Evolutionary conservation across 2,113 vertebrate genomes (phyloP), one percentile per base, ranked within the genome.

Genomic region (Pogonocichla stellata): DNA sequence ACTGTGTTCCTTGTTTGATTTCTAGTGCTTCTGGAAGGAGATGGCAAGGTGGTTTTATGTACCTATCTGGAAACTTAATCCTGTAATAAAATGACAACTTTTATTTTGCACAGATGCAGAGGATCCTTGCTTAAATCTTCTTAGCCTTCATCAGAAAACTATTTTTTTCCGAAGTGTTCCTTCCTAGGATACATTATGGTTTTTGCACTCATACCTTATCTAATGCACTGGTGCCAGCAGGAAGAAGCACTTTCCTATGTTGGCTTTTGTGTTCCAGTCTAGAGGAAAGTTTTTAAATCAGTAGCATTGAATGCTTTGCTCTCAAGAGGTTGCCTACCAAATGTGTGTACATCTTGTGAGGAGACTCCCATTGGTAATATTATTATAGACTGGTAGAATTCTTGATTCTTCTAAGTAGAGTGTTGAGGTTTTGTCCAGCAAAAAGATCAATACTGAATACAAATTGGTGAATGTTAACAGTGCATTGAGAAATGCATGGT

Each of bases 81-180:
- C n/a, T 56, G 15, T 92, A 78, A 34, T 60, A 65, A 90, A 65
- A 54, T 24, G 4, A 34, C 33, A 34, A 77, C 5, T 42, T 74
- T 17, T 72, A 29, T 77, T 61, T 80, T 60, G 31, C 19, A 60
- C 25, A 47, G 34, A 19, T 61, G 26, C 25, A 61, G 67, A 71
- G 8, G 16, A 38, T 67, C n/a, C 4, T 83, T 79, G n/a, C 29
- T 69, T 69, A 53, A 66, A 38, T 80, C 19, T 73, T 69, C n/a
- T 50, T 80, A 43, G 17, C 10, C n/a, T 88, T 86, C 40, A 51
- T 75, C 23, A 72, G 47, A 81, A 66, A 87, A 34, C 22, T 14
- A 6, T 11, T 31, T 0, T 0, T 28, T 92, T 80, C 34, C 38
- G 13, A 40, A 12, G 8, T 45, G 17, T 34, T 88, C 7, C 31